These are phyloP conservation scores for Lycocerus yunnanus DNA, from an alignment of 2,888 invertebrate species.

Conservation along the genomic window DNA sequence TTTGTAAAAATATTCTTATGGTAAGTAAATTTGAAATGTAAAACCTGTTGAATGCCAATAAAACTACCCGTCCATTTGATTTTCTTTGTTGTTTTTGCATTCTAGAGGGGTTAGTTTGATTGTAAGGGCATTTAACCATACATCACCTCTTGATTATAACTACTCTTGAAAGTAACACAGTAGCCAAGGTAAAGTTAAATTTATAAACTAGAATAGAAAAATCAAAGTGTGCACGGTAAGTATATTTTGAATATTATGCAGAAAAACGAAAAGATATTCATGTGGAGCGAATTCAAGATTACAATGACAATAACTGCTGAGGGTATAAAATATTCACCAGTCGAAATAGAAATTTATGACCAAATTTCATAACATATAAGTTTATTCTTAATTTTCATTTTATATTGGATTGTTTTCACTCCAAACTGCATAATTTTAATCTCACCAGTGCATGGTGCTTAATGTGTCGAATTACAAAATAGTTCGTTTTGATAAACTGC, in stretches of 20 bases:
- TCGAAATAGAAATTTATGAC: not conserved
- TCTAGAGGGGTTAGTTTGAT: not conserved
- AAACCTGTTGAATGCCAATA: not conserved
- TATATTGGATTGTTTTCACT: not conserved
- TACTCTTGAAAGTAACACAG: too few species aligned
- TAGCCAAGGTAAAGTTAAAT: not conserved
- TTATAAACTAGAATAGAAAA: not conserved
- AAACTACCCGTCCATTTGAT: not conserved
- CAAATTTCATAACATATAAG: not conserved
- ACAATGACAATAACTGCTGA: not conserved
- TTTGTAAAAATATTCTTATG: not conserved
- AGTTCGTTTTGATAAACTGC: too few species aligned
- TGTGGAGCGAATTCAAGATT: not conserved
- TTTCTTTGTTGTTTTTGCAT: not conserved
- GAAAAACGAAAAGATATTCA: not conserved
- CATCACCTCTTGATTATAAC: not conserved
- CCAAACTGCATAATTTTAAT: not conserved
- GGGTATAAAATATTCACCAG: not conserved
- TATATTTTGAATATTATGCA: not conserved
- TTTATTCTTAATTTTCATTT: not conserved
- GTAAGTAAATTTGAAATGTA: not conserved
- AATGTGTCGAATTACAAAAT: too few species aligned
- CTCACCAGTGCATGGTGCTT: not conserved
- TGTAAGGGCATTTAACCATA: not conserved
- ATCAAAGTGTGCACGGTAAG: not conserved